These are phyloP conservation scores for Aleiodes alternator DNA, from an alignment of 2,888 invertebrate genomes.

Conservation along the genomic window DNA sequence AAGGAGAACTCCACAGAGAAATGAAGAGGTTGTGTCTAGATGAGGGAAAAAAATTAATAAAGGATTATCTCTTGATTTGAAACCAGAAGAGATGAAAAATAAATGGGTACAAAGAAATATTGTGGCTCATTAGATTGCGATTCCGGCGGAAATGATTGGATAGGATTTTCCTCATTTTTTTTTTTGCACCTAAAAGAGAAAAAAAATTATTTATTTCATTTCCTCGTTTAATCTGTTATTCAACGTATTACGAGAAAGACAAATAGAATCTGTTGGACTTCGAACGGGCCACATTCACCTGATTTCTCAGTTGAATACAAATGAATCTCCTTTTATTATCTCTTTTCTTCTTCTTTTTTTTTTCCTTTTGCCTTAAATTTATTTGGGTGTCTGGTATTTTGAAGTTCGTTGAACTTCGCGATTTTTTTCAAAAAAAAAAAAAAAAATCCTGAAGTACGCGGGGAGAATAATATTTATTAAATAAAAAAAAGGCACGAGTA, in stretches of 20 bases:
- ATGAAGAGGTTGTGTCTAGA: too few relatives aligned
- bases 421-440: too few relatives aligned
- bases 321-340: conserved; percentile 39
- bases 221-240: conserved; percentile 1
- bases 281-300: conserved; percentile 47
- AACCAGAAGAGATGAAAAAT: conserved; percentile 10
- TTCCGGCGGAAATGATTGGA: conserved; percentile 44
- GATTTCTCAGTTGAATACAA: conserved; percentile 54
- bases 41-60: not conserved
- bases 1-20: not conserved
- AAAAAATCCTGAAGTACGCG: not conserved
- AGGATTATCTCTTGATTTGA: not conserved
- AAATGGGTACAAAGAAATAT: conserved; percentile 9
- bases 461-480: too few relatives aligned
- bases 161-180: not conserved
- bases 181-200: not conserved
- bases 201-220: conserved; percentile 5
- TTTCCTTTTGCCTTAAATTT: conserved; percentile 41
- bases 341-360: too few relatives aligned
- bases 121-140: conserved; percentile 34
- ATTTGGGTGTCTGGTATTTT: conserved; percentile 38
- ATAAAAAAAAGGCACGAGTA: too few relatives aligned
- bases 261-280: conserved; percentile 48
- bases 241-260: conserved; percentile 9
- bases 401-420: conserved; percentile 23